Conservation (phyloP, 2,888 invertebrate species). For the Plebejus anna region DNA sequence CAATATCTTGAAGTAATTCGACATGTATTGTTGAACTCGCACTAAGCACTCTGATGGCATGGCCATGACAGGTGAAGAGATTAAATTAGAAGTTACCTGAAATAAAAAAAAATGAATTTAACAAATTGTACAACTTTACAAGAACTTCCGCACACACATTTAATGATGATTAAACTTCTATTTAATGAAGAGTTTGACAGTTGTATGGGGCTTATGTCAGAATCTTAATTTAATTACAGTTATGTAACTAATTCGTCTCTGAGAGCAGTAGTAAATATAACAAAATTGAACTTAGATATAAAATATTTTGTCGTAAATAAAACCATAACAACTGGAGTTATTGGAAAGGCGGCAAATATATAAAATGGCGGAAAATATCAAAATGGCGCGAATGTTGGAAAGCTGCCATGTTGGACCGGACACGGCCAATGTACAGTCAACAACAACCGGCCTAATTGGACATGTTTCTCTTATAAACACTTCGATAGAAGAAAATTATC, state of each 20-base stretch:
- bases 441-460: slow-evolving; percentile 10
- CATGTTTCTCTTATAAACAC: neutral
- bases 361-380: slow-evolving; percentile 7
- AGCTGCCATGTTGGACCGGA: slow-evolving; percentile 18
- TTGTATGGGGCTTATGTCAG: too few species aligned
- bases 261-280: neutral
- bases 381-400: slow-evolving; percentile 10
- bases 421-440: neutral
- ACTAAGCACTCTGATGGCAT: too few species aligned
- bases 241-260: too few species aligned
- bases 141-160: too few species aligned
- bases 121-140: neutral
- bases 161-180: too few species aligned
- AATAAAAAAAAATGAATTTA: neutral
- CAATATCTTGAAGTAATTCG: too few species aligned
- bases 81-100: neutral
- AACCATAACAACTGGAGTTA: neutral
- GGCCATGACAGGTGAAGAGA: too few species aligned
- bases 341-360: slow-evolving; percentile 16
- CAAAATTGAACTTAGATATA: neutral
- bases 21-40: too few species aligned
- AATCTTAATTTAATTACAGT: too few species aligned
- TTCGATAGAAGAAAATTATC: neutral
- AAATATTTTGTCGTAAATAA: neutral
- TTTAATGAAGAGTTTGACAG: too few species aligned